phyloP scores from a whole-genome alignment of 2,113 vertebrate genomes.

The Ictidomys tridecemlineatus region DNA sequence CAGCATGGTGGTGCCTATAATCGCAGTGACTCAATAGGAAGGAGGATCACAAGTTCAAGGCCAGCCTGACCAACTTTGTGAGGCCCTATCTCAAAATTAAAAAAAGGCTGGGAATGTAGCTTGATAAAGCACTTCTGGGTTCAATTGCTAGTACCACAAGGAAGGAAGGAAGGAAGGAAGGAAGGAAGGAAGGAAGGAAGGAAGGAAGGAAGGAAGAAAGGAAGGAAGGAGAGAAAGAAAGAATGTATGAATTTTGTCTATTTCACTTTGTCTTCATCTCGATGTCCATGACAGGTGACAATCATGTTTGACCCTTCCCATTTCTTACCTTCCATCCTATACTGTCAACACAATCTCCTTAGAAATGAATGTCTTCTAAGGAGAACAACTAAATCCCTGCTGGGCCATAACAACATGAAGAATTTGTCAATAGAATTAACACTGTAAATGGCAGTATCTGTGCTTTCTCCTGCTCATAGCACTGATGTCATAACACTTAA shows the following conservation, averaged over 20 bases:
- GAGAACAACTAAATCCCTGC: neutral
- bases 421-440: conserved; percentile 54
- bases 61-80: too few relatives aligned
- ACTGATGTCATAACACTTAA: conserved; percentile 17
- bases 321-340: neutral
- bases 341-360: neutral
- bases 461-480: conserved; percentile 20
- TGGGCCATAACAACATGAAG: neutral
- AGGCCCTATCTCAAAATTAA: too few relatives aligned
- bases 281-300: neutral
- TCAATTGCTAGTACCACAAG: too few relatives aligned
- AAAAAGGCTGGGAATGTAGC: too few relatives aligned
- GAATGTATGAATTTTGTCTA: neutral
- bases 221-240: neutral
- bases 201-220: neutral
- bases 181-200: neutral
- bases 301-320: neutral
- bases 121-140: too few relatives aligned
- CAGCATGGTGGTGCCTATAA: too few relatives aligned
- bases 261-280: neutral
- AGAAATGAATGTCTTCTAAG: neutral
- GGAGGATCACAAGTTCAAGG: too few relatives aligned
- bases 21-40: too few relatives aligned
- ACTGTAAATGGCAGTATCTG: neutral
- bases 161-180: too few relatives aligned